Conservation (phyloP, 1,140 invertebrate genomes). For the Hyposmocoma kahamanoa region DNA sequence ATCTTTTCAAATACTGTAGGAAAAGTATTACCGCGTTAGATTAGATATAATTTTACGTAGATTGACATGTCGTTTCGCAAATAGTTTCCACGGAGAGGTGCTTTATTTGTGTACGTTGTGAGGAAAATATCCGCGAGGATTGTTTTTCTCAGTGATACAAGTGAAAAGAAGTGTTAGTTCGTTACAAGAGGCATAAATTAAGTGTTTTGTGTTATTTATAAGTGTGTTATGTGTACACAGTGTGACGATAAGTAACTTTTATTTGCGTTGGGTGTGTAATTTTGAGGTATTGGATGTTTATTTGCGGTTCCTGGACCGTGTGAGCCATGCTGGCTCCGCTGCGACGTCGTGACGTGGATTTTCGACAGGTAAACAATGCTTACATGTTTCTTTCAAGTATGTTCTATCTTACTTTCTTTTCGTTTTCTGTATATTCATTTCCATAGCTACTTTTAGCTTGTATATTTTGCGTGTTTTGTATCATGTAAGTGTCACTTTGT, state of each 20-base stretch:
- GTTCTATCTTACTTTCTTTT: too few species aligned
- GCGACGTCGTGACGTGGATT: constrained; percentile 8
- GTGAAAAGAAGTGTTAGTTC: background rate
- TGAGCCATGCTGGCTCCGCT: constrained; percentile 31
- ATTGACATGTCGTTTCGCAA: constrained; percentile 51
- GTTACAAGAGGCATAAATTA: background rate
- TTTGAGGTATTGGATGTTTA: constrained; percentile 14
- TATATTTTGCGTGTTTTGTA: too few species aligned
- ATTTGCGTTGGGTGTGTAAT: constrained; percentile 12
- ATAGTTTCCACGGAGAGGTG: constrained; percentile 44
- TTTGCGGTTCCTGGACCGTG: constrained; percentile 14
- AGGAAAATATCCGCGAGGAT: constrained; percentile 28
- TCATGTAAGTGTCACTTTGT: too few species aligned
- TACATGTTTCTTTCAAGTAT: too few species aligned
- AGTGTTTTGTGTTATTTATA: constrained; percentile 12
- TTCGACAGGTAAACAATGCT: background rate
- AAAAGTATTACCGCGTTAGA: constrained; percentile 5
- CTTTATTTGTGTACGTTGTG: constrained; percentile 51
- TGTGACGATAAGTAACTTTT: constrained; percentile 12
- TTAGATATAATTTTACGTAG: constrained; percentile 33
- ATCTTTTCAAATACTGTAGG: background rate
- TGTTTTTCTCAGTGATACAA: constrained; percentile 8
- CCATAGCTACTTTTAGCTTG: too few species aligned
- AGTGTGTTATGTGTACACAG: constrained; percentile 21
- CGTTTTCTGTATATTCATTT: too few species aligned